Conservation (phyloP, 1,140 invertebrate species). For the Thaumetopoea pityocampa region DNA sequence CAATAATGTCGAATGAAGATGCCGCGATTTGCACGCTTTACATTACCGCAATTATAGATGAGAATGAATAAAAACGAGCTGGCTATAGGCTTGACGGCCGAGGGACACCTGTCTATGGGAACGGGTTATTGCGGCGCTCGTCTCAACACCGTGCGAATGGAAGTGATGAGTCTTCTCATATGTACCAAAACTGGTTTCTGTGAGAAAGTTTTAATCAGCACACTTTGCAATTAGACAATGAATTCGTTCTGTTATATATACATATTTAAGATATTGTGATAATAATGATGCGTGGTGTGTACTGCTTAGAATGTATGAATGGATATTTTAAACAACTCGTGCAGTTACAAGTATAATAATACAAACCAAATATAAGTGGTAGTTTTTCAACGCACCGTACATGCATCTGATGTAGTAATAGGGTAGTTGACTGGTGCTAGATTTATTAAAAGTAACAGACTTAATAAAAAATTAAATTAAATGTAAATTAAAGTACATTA, state of each 20-base stretch:
- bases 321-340: too few relatives aligned
- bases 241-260: constrained; percentile 1
- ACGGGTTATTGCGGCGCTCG: constrained; percentile 41
- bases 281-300: too few relatives aligned
- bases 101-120: constrained; percentile 52
- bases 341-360: too few relatives aligned
- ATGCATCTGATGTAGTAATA: too few relatives aligned
- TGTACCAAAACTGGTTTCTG: constrained; percentile 39
- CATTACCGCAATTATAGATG: constrained; percentile 23
- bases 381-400: too few relatives aligned
- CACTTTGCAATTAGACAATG: constrained; percentile 15
- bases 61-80: constrained; percentile 27
- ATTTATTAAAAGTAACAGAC: too few relatives aligned
- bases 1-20: constrained; percentile 7
- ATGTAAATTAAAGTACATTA: too few relatives aligned
- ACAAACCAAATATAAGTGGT: too few relatives aligned
- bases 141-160: constrained; percentile 53
- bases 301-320: too few relatives aligned
- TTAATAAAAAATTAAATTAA: too few relatives aligned
- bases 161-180: constrained; percentile 55
- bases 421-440: too few relatives aligned
- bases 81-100: constrained; percentile 18
- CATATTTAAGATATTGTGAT: constrained; percentile 6
- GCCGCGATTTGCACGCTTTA: constrained; percentile 19
- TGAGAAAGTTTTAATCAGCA: constrained; percentile 31